phyloP scores from a whole-genome alignment of 2,113 vertebrate species.

The Meriones unguiculatus region DNA sequence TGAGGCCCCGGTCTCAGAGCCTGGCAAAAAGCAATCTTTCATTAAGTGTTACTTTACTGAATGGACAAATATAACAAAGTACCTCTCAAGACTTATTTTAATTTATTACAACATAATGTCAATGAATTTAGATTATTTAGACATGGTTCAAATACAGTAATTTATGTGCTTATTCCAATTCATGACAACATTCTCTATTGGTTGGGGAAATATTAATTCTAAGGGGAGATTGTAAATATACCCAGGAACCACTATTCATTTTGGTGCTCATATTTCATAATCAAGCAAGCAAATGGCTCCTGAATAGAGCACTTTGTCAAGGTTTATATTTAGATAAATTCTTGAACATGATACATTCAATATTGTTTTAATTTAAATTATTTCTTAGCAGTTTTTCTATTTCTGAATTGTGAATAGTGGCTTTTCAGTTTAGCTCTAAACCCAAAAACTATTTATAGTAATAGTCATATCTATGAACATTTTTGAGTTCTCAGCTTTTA shows the following conservation, averaged over 20 bases:
- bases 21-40: not conserved
- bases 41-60: constrained; percentile 1
- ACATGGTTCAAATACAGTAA: constrained; percentile 53
- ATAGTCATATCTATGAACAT: not conserved
- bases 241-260: constrained; percentile 53
- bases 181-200: constrained; percentile 10
- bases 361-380: constrained; percentile 70
- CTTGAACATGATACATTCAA: constrained; percentile 32
- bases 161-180: constrained; percentile 58
- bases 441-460: not conserved
- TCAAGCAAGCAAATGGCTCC: constrained; percentile 57
- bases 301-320: constrained; percentile 47
- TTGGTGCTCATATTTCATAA: constrained; percentile 54
- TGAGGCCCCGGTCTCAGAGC: not conserved
- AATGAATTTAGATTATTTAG: constrained; percentile 51
- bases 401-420: constrained; percentile 14
- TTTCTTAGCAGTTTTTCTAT: not conserved
- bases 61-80: constrained; percentile 31
- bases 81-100: constrained; percentile 9
- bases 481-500: constrained; percentile 36
- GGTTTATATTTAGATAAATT: constrained; percentile 44
- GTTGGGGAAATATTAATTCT: constrained; percentile 55
- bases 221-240: not conserved
- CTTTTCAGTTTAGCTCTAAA: not conserved
- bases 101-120: constrained; percentile 29